Conservation (phyloP, 2,797 vertebrate species). For the Crossoptilon crossoptilon region DNA sequence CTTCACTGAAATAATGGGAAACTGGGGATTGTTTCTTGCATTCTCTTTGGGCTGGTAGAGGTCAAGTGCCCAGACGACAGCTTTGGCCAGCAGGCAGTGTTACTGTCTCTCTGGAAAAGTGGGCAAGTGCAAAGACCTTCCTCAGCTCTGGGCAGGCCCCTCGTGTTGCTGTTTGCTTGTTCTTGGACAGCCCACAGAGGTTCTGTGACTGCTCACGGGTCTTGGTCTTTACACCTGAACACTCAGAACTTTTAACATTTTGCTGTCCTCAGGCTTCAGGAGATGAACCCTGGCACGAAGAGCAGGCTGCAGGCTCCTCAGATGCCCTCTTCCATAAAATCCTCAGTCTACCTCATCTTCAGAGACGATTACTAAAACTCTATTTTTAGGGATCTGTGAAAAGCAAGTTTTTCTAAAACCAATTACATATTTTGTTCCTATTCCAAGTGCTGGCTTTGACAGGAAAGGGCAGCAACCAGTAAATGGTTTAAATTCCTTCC, state of each 20-base stretch:
- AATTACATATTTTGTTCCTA: conserved; percentile 6
- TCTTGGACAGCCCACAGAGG: background rate
- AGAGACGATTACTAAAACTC: background rate
- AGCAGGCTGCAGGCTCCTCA: background rate
- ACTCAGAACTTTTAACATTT: background rate
- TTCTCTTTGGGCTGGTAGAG: background rate
- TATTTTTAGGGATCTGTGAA: conserved; percentile 39
- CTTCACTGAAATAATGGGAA: background rate
- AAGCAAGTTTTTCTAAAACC: conserved; percentile 24
- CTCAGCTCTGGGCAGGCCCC: background rate
- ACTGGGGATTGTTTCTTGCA: background rate
- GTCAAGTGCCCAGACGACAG: background rate
- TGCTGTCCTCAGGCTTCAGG: background rate
- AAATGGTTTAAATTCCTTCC: conserved; percentile 39
- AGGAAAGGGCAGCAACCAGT: conserved; percentile 43
- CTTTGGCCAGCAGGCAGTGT: background rate
- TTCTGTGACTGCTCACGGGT: background rate
- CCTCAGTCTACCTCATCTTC: background rate
- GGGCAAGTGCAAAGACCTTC: background rate
- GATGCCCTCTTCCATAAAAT: background rate
- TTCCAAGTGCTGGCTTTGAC: conserved; percentile 24
- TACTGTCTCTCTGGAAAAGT: background rate
- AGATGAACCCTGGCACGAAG: background rate
- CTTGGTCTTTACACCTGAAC: background rate
- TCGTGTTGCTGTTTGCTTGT: background rate